These are phyloP conservation scores for Drosophila kambysellisi DNA, from an alignment of 2,888 invertebrate genomes.

Conservation along the genomic window DNA sequence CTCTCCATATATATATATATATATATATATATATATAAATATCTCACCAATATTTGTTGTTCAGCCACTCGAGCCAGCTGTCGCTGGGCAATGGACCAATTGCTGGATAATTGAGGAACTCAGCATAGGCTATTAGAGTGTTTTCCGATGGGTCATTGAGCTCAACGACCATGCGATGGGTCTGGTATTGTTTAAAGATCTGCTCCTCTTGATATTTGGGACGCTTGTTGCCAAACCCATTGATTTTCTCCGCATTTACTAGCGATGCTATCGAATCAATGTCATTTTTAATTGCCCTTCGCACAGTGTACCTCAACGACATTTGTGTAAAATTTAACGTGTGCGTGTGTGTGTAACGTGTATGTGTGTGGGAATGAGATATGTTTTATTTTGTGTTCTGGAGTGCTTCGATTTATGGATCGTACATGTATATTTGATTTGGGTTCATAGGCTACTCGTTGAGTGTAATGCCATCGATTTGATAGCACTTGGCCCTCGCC, in stretches of 20 bases:
- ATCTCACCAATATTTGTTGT: slow-evolving; percentile 73
- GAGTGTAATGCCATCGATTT: slow-evolving; percentile 59
- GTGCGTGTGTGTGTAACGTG: not conserved
- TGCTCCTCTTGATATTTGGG: slow-evolving; percentile 34
- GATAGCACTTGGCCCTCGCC: slow-evolving; percentile 61
- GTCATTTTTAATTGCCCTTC: slow-evolving; percentile 48
- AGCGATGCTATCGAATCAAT: slow-evolving; percentile 14
- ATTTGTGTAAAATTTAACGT: slow-evolving; percentile 7
- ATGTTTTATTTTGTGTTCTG: slow-evolving; percentile 6
- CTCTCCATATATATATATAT: not conserved
- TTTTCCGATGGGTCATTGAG: not conserved
- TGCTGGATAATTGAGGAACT: slow-evolving; percentile 71
- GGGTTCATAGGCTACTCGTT: not conserved
- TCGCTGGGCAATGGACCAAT: slow-evolving; percentile 64
- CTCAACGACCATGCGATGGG: slow-evolving; percentile 67
- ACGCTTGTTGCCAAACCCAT: slow-evolving; percentile 62
- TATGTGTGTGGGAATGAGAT: slow-evolving; percentile 5
- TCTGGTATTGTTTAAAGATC: slow-evolving; percentile 64
- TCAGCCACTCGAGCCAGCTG: slow-evolving; percentile 77
- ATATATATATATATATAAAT: not conserved
- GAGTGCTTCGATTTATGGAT: slow-evolving; percentile 19
- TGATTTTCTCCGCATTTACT: slow-evolving; percentile 18
- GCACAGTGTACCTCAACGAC: slow-evolving; percentile 42
- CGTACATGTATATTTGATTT: slow-evolving; percentile 3
- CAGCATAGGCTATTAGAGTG: slow-evolving; percentile 71